These are phyloP conservation scores for Pseudorhiza aurosa DNA, from an alignment of 30 jellyfish, hydroid and myxozoan genomes.

Conservation along the genomic window DNA sequence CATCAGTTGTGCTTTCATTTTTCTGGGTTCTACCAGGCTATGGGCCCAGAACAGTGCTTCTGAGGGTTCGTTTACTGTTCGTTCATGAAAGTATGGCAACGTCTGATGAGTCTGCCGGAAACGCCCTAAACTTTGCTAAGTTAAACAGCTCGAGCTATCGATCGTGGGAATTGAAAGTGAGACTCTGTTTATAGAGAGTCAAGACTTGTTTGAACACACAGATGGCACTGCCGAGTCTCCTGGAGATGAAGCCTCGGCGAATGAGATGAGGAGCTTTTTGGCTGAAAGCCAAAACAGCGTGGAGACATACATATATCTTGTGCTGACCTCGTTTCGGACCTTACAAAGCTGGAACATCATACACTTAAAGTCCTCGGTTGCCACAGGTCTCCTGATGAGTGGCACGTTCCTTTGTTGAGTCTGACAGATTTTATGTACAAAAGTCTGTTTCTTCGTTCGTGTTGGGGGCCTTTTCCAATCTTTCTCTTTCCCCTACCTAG, in stretches of 20 bases:
- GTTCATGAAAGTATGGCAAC: neutral
- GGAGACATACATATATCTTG: slow-evolving; percentile 34
- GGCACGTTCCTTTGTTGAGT: too few species aligned
- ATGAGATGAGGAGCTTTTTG: neutral
- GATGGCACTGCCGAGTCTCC: slow-evolving; percentile 56
- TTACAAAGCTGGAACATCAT: too few species aligned
- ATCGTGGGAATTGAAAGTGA: slow-evolving; percentile 51
- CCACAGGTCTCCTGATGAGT: too few species aligned
- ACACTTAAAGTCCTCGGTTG: too few species aligned
- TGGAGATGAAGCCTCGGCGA: slow-evolving; percentile 23
- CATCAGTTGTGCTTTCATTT: too few species aligned
- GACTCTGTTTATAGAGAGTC: slow-evolving; percentile 35
- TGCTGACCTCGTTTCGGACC: too few species aligned
- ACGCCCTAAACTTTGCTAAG: slow-evolving; percentile 46
- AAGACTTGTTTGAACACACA: slow-evolving; percentile 46
- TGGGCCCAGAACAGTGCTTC: slow-evolving; percentile 39
- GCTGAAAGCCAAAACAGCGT: slow-evolving; percentile 20
- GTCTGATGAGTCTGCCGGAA: slow-evolving; percentile 42
- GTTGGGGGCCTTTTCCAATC: too few species aligned
- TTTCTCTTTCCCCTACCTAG: too few species aligned
- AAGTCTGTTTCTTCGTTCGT: too few species aligned
- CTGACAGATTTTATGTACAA: too few species aligned
- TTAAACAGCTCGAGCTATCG: slow-evolving; percentile 29
- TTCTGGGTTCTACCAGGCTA: slow-evolving; percentile 38
- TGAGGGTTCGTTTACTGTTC: neutral